Conservation (phyloP, 1,140 invertebrate genomes). For the Prorops nasuta region DNA sequence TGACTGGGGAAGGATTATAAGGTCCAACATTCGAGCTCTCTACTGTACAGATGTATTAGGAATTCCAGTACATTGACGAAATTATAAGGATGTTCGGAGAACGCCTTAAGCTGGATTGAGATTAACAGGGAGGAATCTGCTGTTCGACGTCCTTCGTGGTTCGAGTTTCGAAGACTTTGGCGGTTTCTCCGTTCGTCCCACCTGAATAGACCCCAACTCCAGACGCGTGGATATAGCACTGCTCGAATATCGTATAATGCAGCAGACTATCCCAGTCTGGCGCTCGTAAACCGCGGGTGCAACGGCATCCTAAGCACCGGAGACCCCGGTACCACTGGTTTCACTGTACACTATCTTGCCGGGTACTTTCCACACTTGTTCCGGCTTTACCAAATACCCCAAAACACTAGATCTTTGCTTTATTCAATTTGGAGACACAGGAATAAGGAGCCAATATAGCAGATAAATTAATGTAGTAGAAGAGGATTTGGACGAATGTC, state of each 20-base stretch:
- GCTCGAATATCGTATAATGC: constrained; percentile 49
- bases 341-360: background rate
- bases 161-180: background rate
- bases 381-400: too few species aligned
- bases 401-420: too few species aligned
- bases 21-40: background rate
- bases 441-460: too few species aligned
- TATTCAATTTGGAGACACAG: too few species aligned
- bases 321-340: background rate
- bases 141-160: background rate
- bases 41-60: background rate
- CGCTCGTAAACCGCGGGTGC: constrained; percentile 36
- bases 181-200: background rate
- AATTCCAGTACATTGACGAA: background rate
- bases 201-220: constrained; percentile 8
- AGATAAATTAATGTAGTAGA: background rate
- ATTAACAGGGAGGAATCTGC: background rate
- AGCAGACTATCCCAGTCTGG: constrained; percentile 45
- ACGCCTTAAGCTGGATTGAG: background rate
- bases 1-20: background rate
- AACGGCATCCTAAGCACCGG: constrained; percentile 27
- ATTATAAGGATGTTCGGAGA: background rate
- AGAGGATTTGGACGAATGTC: background rate
- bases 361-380: too few species aligned
- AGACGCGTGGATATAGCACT: constrained; percentile 40